Evolutionary conservation across 2,888 invertebrate genomes (phyloP).

Genomic region (Mimumesa dahlbomi): DNA sequence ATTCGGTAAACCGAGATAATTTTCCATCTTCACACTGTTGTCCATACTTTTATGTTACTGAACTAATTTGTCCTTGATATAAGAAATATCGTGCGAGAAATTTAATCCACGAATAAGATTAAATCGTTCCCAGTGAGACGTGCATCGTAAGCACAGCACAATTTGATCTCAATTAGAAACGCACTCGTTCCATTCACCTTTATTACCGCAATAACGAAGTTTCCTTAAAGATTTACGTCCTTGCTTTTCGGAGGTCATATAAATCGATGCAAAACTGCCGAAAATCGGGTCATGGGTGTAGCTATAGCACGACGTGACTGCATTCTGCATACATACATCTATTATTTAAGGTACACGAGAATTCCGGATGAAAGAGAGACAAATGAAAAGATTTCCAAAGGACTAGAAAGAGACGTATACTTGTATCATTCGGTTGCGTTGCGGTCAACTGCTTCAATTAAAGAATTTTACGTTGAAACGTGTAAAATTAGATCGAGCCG

Average conservation of each 20-base stretch:
- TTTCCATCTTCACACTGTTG: too few species aligned
- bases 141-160: neutral
- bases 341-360: slow-evolving; percentile 30
- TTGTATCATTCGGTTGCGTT: too few species aligned
- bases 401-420: too few species aligned
- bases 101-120: too few species aligned
- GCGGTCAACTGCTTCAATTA: too few species aligned
- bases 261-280: slow-evolving; percentile 52
- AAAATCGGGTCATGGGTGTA: slow-evolving; percentile 46
- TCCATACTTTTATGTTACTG: too few species aligned
- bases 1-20: too few species aligned
- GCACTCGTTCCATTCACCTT: neutral
- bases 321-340: slow-evolving; percentile 51
- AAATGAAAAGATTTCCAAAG: slow-evolving; percentile 19
- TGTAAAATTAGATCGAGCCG: too few species aligned
- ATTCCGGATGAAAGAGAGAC: neutral
- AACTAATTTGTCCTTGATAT: too few species aligned
- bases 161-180: neutral
- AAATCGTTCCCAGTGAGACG: too few species aligned
- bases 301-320: slow-evolving; percentile 13
- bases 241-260: slow-evolving; percentile 22
- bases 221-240: neutral
- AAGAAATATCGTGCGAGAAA: too few species aligned
- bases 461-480: too few species aligned
- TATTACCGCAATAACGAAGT: neutral